Evolutionary conservation across 2,797 vertebrate species (phyloP).

Genomic region (Sebastes steindachneri): DNA sequence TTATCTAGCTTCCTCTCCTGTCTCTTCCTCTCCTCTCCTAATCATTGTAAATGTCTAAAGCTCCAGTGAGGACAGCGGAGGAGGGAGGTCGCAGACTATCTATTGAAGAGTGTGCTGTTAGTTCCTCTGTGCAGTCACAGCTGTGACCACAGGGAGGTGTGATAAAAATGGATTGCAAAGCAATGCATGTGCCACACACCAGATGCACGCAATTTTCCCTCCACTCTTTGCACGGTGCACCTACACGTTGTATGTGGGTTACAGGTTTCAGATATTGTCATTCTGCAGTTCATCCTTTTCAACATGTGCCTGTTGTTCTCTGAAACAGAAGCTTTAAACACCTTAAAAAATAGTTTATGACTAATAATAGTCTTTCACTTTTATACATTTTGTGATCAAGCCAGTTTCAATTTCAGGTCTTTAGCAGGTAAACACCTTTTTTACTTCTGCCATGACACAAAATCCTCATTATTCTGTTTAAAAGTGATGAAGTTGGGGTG

Average conservation of each 20-base stretch:
- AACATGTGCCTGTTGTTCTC: constrained; percentile 3
- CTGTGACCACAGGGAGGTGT: constrained; percentile 72
- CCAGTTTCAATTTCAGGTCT: not conserved
- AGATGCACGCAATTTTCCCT: constrained; percentile 32
- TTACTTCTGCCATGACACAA: not conserved
- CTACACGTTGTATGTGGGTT: constrained; percentile 47
- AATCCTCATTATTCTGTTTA: not conserved
- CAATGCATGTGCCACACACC: constrained; percentile 13
- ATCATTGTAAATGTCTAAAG: not conserved
- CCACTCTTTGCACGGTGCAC: constrained; percentile 51
- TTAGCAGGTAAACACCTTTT: not conserved
- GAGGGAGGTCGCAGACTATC: not conserved
- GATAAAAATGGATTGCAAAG: constrained; percentile 58
- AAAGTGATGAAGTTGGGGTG: not conserved
- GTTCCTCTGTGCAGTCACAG: constrained; percentile 64
- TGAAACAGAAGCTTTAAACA: not conserved
- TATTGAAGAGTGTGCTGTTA: not conserved
- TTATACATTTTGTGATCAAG: not conserved
- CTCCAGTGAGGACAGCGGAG: not conserved
- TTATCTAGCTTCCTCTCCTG: not conserved
- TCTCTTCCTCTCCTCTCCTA: not conserved
- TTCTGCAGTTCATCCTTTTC: not conserved
- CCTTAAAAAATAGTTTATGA: not conserved
- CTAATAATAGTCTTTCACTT: not conserved
- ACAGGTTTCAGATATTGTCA: constrained; percentile 16